phyloP scores from a whole-genome alignment of 2,113 vertebrate genomes.

The Lycaon pictus region DNA sequence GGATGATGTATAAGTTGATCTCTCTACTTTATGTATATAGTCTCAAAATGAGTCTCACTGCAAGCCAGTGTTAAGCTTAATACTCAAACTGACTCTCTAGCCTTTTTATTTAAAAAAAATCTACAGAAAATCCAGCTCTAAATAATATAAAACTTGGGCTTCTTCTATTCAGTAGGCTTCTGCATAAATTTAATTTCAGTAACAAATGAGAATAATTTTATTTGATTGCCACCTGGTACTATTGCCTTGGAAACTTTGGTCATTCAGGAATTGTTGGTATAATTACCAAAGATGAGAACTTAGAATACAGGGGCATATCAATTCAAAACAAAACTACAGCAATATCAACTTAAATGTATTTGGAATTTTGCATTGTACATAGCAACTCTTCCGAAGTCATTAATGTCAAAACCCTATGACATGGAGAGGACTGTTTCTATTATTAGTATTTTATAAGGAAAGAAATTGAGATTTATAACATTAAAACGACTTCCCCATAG shows the following conservation, averaged over 20 bases:
- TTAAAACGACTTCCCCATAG: not conserved
- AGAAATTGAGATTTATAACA: not conserved
- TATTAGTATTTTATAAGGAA: slow-evolving; percentile 16
- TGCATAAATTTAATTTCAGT: not conserved
- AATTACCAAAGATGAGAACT: not conserved
- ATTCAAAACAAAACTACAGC: not conserved
- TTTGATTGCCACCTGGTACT: not conserved
- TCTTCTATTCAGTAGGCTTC: not conserved
- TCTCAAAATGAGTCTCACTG: not conserved
- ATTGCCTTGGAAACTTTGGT: not conserved
- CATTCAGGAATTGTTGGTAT: not conserved
- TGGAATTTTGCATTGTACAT: not conserved
- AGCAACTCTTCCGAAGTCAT: not conserved
- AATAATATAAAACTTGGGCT: not conserved
- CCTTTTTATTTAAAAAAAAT: not conserved
- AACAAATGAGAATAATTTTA: not conserved
- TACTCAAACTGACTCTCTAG: not conserved
- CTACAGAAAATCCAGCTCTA: not conserved
- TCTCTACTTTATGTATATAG: not conserved
- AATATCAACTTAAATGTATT: not conserved
- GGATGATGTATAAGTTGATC: not conserved
- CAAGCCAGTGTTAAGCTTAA: not conserved
- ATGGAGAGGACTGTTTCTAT: not conserved
- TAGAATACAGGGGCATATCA: not conserved
- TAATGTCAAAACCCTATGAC: not conserved